phyloP scores from a whole-genome alignment of 2,797 vertebrate species.

The Lagodon rhomboides region DNA sequence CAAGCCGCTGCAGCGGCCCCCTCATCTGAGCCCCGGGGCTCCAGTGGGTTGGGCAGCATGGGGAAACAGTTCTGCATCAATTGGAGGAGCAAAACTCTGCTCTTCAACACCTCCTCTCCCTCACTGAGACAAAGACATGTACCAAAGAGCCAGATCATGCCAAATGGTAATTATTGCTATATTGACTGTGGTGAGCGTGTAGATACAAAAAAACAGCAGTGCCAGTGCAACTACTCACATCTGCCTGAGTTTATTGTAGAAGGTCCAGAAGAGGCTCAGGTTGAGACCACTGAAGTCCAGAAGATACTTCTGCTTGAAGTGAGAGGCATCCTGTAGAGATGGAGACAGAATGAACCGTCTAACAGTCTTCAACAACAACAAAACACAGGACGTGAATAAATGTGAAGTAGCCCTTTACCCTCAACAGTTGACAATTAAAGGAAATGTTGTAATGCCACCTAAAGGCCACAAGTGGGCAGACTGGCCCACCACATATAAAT shows the following conservation, averaged over 20 bases:
- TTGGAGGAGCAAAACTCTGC: constrained; percentile 91
- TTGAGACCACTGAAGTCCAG: constrained; percentile 93
- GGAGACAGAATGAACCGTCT: neutral
- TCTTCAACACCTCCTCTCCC: constrained; percentile 91
- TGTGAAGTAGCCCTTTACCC: neutral
- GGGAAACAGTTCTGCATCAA: constrained; percentile 96
- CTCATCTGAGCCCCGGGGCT: constrained; percentile 60
- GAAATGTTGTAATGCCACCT: neutral
- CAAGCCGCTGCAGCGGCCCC: constrained; percentile 30
- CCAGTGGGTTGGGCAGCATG: constrained; percentile 85
- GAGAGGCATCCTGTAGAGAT: constrained; percentile 89
- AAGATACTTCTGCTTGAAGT: constrained; percentile 92
- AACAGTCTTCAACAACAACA: constrained; percentile 2
- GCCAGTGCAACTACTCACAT: constrained; percentile 87
- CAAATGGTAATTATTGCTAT: neutral
- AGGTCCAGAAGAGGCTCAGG: constrained; percentile 94
- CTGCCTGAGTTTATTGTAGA: constrained; percentile 94
- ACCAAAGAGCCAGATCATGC: neutral
- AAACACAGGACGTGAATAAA: neutral
- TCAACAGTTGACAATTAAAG: neutral
- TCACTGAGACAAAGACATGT: constrained; percentile 73
- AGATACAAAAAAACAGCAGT: neutral
- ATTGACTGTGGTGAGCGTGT: neutral
- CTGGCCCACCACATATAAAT: neutral
- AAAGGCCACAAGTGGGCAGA: neutral